Evolutionary conservation across 1,140 invertebrate species (phyloP).

Genomic region (Drosophila arawakana): DNA sequence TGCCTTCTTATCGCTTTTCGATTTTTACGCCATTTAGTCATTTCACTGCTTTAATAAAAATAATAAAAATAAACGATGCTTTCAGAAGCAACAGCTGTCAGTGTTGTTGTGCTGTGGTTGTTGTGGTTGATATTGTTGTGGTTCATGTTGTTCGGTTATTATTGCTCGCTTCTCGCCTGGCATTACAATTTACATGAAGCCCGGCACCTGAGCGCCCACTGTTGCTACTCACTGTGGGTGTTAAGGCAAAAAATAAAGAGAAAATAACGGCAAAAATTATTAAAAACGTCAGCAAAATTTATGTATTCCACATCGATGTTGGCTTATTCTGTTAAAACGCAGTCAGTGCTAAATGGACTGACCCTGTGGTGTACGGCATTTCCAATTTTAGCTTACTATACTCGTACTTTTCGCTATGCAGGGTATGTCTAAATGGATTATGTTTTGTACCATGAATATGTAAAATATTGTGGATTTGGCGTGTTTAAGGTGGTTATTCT

Average conservation of each 20-base stretch:
- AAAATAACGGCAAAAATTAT: conserved; percentile 6
- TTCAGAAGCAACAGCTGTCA: conserved; percentile 63
- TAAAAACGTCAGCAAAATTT: conserved; percentile 47
- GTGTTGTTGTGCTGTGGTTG: conserved; percentile 49
- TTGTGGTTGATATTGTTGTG: conserved; percentile 24
- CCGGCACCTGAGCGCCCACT: conserved; percentile 40
- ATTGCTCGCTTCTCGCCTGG: conserved; percentile 22
- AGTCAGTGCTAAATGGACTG: conserved; percentile 27
- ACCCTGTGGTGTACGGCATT: conserved; percentile 22
- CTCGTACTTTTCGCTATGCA: not conserved
- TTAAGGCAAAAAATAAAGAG: not conserved
- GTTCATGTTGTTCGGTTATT: conserved; percentile 50
- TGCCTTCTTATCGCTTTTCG: conserved; percentile 32
- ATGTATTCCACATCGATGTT: conserved; percentile 32
- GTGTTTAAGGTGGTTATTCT: not conserved
- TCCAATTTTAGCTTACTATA: conserved; percentile 22
- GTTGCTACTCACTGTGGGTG: conserved; percentile 14
- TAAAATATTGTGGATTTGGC: not conserved
- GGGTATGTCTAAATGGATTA: conserved; percentile 3
- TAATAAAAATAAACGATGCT: conserved; percentile 40
- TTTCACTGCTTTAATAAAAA: conserved; percentile 32
- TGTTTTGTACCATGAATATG: not conserved
- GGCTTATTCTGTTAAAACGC: conserved; percentile 43
- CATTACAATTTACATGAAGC: conserved; percentile 33
- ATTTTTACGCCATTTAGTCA: conserved; percentile 40